Evolutionary conservation across 1,140 invertebrate species (phyloP), one percentile per base, ranked within the genome.

Genomic region (Rhynchophorus ferrugineus): DNA sequence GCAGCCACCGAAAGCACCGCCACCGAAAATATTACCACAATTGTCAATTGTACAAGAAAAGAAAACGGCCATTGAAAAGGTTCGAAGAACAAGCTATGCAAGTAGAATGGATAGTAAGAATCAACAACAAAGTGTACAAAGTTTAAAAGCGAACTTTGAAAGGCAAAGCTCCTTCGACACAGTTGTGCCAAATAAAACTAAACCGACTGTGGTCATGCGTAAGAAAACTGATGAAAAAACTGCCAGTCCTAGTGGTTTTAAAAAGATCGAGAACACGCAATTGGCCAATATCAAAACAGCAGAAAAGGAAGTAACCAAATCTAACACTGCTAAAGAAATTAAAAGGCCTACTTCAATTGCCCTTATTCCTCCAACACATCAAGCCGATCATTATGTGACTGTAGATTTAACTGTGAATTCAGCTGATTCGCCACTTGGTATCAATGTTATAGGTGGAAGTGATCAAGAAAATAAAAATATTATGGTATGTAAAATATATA

Each of bases 391-490:
- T 21, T 18, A 36, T 6, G 29, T 14, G 45, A 56, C 47, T 24
- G 43, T 56, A 16, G 47, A 42, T 73, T 80, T 51, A 77, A 82
- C 59, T 74, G 77, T 52, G 19, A 41, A 49, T 36, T 22, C 35
- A 38, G 73, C 78, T 6, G 82, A 81, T 19, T 81, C 85, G 5
- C 88, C 85, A 62, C 82, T 93, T 34, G 91, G 91, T 11, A 85
- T 93, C 37, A 91, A 87, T 3, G 69, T 94, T 41, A 89, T 89
- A 35, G 90, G 89, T 36, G 90, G 91, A 3, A 80, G 82, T 3
- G 90, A 93, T 65, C 91, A 89, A 68, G 89, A 93, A 73, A 81
- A 82, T 54, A 93, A 92, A 71, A 87, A 92, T 71, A 91, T 93
- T 41, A 92, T 88, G 52, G 87, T 90, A 70, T 74, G 79, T 59